Conservation (phyloP, 2,888 invertebrate species). For the Steinernema hermaphroditum region DNA sequence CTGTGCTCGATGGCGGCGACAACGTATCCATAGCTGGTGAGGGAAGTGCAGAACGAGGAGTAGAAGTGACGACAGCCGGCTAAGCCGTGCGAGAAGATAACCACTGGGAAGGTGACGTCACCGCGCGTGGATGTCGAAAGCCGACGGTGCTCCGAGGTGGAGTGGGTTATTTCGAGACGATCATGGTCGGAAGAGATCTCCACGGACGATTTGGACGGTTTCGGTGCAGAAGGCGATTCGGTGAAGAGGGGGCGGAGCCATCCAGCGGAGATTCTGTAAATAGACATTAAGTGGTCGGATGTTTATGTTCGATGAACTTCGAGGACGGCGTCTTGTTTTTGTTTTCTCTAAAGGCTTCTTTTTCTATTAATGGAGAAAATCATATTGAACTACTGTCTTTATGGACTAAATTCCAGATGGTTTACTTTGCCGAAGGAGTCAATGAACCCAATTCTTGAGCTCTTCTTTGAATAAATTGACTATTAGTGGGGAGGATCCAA, state of each 20-base stretch:
- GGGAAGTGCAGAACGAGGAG: constrained; percentile 72
- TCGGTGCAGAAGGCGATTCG: constrained; percentile 1
- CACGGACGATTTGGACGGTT: constrained; percentile 30
- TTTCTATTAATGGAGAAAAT: no score
- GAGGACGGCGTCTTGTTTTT: no score
- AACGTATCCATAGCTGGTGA: constrained; percentile 75
- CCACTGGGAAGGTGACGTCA: constrained; percentile 69
- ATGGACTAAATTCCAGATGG: no score
- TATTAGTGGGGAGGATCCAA: no score
- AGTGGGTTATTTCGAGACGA: neutral
- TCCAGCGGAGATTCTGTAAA: constrained; percentile 34
- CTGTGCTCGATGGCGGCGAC: constrained; percentile 74
- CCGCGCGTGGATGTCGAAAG: constrained; percentile 55
- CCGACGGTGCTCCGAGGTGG: constrained; percentile 37
- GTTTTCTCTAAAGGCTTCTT: no score
- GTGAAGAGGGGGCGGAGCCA: constrained; percentile 24
- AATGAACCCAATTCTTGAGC: no score
- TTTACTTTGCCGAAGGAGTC: no score
- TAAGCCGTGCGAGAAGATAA: constrained; percentile 75
- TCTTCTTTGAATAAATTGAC: no score
- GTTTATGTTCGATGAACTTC: no score
- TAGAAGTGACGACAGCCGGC: constrained; percentile 74
- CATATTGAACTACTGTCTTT: no score
- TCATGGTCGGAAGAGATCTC: constrained; percentile 27
- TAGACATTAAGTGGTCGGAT: no score